Evolutionary conservation across 2,797 vertebrate species (phyloP).

Genomic region (Coranthus polyacanthus): DNA sequence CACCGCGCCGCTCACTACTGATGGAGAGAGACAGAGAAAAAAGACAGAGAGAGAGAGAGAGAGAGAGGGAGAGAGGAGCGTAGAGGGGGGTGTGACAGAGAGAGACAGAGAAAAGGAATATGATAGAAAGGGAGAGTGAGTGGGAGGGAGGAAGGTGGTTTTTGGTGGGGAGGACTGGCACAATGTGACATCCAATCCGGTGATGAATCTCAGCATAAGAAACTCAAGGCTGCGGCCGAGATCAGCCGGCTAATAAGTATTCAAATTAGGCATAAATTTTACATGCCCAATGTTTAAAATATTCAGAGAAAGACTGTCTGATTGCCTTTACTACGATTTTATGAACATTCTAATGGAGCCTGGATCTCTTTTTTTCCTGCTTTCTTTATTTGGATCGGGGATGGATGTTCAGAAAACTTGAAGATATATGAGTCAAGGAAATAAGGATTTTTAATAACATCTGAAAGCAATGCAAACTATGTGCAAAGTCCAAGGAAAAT

Average conservation of each 20-base stretch:
- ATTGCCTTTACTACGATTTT: constrained; percentile 95
- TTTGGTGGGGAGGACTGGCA: constrained; percentile 64
- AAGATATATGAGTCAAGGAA: constrained; percentile 72
- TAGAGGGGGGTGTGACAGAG: constrained; percentile 28
- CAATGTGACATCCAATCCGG: constrained; percentile 86
- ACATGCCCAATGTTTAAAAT: constrained; percentile 99
- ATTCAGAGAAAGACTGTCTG: constrained; percentile 97
- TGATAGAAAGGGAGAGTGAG: constrained; percentile 60
- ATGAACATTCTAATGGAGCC: constrained; percentile 93
- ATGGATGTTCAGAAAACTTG: constrained; percentile 71
- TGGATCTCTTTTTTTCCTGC: constrained; percentile 73
- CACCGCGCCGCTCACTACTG: constrained; percentile 68
- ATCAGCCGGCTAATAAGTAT: constrained; percentile 98
- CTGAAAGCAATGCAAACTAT: constrained; percentile 61
- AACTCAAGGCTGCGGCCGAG: constrained; percentile 94
- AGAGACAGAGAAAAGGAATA: constrained; percentile 65
- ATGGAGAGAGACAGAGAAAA: constrained; percentile 65
- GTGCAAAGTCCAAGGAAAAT: constrained; percentile 51
- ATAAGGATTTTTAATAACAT: constrained; percentile 76
- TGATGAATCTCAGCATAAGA: constrained; percentile 93
- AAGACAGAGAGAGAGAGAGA: constrained; percentile 76
- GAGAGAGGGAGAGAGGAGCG: constrained; percentile 68
- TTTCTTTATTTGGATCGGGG: constrained; percentile 71
- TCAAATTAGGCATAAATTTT: constrained; percentile 99
- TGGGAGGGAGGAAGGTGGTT: constrained; percentile 35